Percentiles rank a stretch among this genome's conserved stretches.
These are phyloP conservation scores for Drosophila pectinifera DNA, from an alignment of 1,140 invertebrate species.

Conservation along the genomic window DNA sequence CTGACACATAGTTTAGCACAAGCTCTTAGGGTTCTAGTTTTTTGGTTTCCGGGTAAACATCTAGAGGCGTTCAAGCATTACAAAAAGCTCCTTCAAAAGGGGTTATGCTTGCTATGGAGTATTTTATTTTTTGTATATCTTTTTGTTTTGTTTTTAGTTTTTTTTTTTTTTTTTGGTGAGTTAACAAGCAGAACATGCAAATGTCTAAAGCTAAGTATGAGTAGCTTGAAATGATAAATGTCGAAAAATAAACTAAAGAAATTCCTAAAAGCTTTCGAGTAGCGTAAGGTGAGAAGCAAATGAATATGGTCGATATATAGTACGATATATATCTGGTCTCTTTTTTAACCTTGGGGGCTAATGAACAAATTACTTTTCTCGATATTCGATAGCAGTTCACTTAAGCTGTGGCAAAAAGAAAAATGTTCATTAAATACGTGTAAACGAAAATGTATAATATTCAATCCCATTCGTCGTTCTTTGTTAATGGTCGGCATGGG, in stretches of 20 bases:
- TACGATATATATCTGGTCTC: constrained; percentile 23
- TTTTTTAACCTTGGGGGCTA: constrained; percentile 56
- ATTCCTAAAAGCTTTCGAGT: constrained; percentile 38
- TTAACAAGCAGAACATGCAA: constrained; percentile 72
- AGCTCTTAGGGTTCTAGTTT: constrained; percentile 1
- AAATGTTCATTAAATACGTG: constrained; percentile 85
- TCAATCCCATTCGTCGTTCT: constrained; percentile 84
- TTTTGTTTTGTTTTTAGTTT: constrained; percentile 15
- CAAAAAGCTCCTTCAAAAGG: constrained; percentile 58
- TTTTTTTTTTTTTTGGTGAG: constrained; percentile 20
- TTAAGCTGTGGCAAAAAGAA: constrained; percentile 75
- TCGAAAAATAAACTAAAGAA: constrained; percentile 38
- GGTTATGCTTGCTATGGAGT: constrained; percentile 29
- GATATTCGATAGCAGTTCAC: constrained; percentile 50
- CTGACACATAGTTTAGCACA: constrained; percentile 23
- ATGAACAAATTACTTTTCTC: constrained; percentile 79
- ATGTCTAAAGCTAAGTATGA: constrained; percentile 63
- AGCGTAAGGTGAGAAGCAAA: constrained; percentile 63
- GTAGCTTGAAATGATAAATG: constrained; percentile 49
- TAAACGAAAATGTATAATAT: constrained; percentile 86
- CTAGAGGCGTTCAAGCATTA: constrained; percentile 69
- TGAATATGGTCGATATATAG: constrained; percentile 47
- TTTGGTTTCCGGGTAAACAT: constrained; percentile 18
- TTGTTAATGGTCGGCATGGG: constrained; percentile 52
- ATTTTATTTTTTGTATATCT: constrained; percentile 30